A percentile compares a stretch with the other conserved stretches of the same genome.
phyloP scores from a whole-genome alignment of 1,140 invertebrate species.

The Cydia pomonella region DNA sequence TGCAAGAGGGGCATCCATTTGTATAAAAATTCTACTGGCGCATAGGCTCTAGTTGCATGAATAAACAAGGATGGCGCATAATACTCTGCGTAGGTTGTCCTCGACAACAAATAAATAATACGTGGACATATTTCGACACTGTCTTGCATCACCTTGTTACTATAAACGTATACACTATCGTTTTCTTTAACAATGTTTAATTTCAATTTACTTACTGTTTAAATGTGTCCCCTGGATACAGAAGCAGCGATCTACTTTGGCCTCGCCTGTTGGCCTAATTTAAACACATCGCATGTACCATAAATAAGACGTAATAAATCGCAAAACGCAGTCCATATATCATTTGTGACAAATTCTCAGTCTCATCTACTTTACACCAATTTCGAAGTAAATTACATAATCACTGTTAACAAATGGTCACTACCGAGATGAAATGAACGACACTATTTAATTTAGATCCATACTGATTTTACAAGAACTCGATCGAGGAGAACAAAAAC shows the following conservation, averaged over 20 bases:
- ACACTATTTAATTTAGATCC: conserved; percentile 76
- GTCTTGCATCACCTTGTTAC: conserved; percentile 15
- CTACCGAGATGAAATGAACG: conserved; percentile 58
- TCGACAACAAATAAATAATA: conserved; percentile 24
- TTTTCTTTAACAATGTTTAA: not conserved
- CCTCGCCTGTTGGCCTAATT: conserved; percentile 50
- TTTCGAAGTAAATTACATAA: conserved; percentile 56
- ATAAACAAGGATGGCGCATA: conserved; percentile 19
- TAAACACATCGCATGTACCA: conserved; percentile 52
- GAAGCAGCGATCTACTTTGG: conserved; percentile 20
- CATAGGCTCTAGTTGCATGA: conserved; percentile 1
- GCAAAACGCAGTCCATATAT: conserved; percentile 60
- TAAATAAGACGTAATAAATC: conserved; percentile 69
- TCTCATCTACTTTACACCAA: conserved; percentile 57
- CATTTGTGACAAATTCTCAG: conserved; percentile 62
- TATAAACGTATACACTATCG: not conserved
- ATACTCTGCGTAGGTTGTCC: not conserved
- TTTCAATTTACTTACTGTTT: conserved; percentile 12
- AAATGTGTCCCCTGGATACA: conserved; percentile 9
- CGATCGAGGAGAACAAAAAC: conserved; percentile 67
- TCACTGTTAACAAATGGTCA: conserved; percentile 65
- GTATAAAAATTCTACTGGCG: not conserved
- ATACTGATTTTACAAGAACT: conserved; percentile 72
- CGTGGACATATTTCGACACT: conserved; percentile 25
- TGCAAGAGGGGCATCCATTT: conserved; percentile 2